Conservation (phyloP, 2,888 invertebrate species). For the Eugnorisma glareosa region DNA sequence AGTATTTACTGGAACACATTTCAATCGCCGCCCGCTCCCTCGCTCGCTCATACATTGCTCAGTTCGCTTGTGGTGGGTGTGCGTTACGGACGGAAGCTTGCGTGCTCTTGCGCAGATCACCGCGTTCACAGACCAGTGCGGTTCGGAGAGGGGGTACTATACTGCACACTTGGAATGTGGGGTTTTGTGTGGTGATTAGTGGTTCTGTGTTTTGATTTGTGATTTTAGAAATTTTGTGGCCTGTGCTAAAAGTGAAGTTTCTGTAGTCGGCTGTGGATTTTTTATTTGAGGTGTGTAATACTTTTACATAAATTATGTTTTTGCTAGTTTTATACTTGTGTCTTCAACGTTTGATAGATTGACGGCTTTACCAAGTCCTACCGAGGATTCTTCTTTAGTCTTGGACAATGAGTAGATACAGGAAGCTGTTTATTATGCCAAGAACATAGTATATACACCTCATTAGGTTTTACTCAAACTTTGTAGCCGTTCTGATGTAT, state of each 20-base stretch:
- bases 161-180: constrained; percentile 54
- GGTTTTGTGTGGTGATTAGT: constrained; percentile 58
- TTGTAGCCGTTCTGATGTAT: constrained; percentile 22
- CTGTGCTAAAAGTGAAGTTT: constrained; percentile 44
- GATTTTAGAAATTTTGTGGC: constrained; percentile 58
- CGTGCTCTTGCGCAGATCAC: constrained; percentile 81
- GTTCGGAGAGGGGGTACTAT: constrained; percentile 60
- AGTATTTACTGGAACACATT: constrained; percentile 31
- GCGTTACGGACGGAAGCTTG: constrained; percentile 80
- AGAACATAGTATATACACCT: constrained; percentile 31
- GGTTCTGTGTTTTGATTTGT: constrained; percentile 59
- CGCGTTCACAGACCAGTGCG: constrained; percentile 70
- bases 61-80: constrained; percentile 71
- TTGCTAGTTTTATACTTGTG: neutral
- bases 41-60: constrained; percentile 67
- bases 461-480: constrained; percentile 43
- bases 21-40: constrained; percentile 61
- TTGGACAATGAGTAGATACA: constrained; percentile 29
- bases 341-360: neutral
- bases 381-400: constrained; percentile 19
- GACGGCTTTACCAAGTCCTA: neutral
- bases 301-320: neutral
- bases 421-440: constrained; percentile 56
- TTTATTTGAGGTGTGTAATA: constrained; percentile 29
- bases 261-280: neutral